These are phyloP conservation scores for Troilus luridus DNA, from an alignment of 2,888 invertebrate genomes.

Conservation along the genomic window DNA sequence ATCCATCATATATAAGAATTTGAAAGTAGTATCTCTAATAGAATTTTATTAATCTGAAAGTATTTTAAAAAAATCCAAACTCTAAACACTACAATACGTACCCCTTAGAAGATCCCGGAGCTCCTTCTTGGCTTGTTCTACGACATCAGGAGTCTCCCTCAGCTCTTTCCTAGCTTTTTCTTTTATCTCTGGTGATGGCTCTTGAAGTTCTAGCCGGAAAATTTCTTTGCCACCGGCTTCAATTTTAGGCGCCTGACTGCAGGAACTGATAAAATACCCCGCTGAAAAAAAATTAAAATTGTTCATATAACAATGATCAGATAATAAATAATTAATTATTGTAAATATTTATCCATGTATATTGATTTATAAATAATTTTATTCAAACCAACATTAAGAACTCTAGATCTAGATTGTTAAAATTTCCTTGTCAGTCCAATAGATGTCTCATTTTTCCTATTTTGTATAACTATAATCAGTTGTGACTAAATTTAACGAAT, in stretches of 20 bases:
- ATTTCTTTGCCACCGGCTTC: slow-evolving; percentile 73
- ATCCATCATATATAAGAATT: too few species aligned
- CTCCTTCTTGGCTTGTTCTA: slow-evolving; percentile 74
- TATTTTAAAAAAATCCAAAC: background rate
- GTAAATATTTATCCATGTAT: background rate
- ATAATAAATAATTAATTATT: background rate
- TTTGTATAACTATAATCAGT: too few species aligned
- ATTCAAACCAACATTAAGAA: too few species aligned
- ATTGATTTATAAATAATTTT: too few species aligned
- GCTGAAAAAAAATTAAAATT: slow-evolving; percentile 62
- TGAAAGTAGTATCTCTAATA: background rate
- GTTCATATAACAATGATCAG: background rate
- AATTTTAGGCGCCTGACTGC: slow-evolving; percentile 66
- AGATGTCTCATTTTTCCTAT: too few species aligned
- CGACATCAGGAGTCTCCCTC: slow-evolving; percentile 79
- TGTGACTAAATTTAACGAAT: too few species aligned
- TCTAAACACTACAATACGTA: slow-evolving; percentile 67
- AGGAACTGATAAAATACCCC: slow-evolving; percentile 66
- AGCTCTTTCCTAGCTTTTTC: slow-evolving; percentile 80
- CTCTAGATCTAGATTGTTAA: too few species aligned
- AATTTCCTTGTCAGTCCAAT: too few species aligned
- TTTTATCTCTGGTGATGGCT: slow-evolving; percentile 73
- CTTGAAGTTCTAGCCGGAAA: slow-evolving; percentile 77
- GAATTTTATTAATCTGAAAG: background rate
- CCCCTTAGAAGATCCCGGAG: slow-evolving; percentile 75